A percentile compares a stretch with the other conserved stretches of the same genome.
Conservation (phyloP, 2,113 vertebrate genomes). For the Hippocampus guttulatus region DNA sequence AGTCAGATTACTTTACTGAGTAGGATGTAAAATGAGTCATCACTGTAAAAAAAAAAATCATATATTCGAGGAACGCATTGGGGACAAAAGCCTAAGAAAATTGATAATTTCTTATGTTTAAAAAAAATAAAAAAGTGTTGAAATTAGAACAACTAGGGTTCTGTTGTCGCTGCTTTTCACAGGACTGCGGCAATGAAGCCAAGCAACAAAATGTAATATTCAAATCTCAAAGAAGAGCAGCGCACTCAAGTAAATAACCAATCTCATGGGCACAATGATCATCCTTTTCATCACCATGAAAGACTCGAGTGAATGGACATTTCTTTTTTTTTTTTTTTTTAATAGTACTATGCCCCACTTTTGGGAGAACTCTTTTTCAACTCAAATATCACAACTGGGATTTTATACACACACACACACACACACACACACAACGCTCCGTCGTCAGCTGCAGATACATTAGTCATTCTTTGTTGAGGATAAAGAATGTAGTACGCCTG, state of each 20-base stretch:
- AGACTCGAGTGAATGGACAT: constrained; percentile 35
- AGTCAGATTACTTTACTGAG: no score
- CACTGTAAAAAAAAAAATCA: no score
- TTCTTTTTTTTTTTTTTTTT: constrained; percentile 47
- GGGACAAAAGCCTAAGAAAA: no score
- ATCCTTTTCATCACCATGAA: constrained; percentile 39
- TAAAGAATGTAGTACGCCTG: no score
- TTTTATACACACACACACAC: background rate
- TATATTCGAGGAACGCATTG: no score
- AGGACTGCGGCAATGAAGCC: background rate
- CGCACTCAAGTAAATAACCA: background rate
- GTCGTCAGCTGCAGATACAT: no score
- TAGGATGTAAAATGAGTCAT: no score
- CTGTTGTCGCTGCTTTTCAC: background rate
- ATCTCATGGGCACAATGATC: constrained; percentile 40
- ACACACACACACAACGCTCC: no score
- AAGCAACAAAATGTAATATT: background rate
- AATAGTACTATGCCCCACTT: constrained; percentile 67
- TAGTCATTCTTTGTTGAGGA: no score
- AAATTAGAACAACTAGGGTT: background rate
- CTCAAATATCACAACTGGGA: constrained; percentile 31
- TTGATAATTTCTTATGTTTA: no score
- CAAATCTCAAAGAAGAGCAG: background rate
- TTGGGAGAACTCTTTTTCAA: constrained; percentile 63
- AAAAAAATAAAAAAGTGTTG: no score